These are phyloP conservation scores for Tapera naevia DNA, from an alignment of 2,797 vertebrate genomes.

Conservation along the genomic window DNA sequence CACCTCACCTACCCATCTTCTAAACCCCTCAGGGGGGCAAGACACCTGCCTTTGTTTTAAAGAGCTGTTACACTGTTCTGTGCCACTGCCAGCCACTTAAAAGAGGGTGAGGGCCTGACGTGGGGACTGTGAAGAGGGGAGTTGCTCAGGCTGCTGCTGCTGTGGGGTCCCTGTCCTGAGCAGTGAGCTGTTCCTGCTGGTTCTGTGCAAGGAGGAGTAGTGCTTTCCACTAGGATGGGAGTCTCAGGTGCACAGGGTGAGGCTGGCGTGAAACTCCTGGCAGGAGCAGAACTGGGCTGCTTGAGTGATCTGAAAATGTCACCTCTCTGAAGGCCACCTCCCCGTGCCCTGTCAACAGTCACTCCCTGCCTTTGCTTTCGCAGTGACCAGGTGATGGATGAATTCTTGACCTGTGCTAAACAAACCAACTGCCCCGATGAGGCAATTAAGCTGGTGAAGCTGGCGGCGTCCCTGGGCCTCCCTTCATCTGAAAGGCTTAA, in stretches of 20 bases:
- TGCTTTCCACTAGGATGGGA: background rate
- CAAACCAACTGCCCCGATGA: slow-evolving; percentile 44
- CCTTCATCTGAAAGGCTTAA: slow-evolving; percentile 74
- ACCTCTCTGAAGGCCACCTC: background rate
- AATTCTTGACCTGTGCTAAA: slow-evolving; percentile 79
- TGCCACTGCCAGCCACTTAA: fast-evolving
- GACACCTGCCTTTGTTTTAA: background rate
- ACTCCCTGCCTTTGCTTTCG: background rate
- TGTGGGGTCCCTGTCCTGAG: background rate
- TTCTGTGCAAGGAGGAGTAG: background rate
- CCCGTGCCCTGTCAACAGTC: background rate
- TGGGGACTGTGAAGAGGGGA: background rate
- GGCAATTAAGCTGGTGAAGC: slow-evolving; percentile 85
- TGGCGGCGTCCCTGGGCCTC: slow-evolving; percentile 83
- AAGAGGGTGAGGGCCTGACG: background rate
- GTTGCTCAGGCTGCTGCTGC: background rate
- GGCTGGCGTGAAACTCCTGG: background rate
- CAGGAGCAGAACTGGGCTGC: background rate
- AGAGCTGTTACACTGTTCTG: background rate
- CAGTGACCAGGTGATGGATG: slow-evolving; percentile 80
- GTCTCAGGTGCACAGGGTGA: background rate
- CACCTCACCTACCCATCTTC: too few relatives aligned
- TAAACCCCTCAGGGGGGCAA: too few relatives aligned
- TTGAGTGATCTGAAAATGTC: background rate
- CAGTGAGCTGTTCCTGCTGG: background rate